These are phyloP conservation scores for Syngnathus scovelli DNA, from an alignment of 2,113 vertebrate species.

Conservation along the genomic window DNA sequence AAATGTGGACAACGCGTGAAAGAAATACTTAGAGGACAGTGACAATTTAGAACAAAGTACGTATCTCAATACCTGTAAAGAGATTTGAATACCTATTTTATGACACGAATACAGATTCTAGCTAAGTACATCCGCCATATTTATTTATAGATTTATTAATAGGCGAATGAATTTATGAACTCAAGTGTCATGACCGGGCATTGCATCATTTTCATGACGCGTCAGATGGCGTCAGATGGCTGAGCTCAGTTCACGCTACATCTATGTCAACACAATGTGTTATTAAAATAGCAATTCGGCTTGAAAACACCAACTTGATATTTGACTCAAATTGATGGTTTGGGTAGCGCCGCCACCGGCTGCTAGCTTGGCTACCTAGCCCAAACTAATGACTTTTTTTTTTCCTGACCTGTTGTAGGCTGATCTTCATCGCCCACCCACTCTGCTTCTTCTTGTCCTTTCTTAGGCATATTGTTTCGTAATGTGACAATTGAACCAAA, in stretches of 20 bases:
- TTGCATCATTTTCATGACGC: too few species aligned
- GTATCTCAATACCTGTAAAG: not conserved
- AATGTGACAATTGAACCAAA: not conserved
- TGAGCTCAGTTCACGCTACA: too few species aligned
- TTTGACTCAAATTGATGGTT: not conserved
- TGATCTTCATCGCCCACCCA: conserved; percentile 68
- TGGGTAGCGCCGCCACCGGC: fast-evolving
- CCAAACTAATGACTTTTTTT: not conserved
- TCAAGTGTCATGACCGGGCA: too few species aligned
- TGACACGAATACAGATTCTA: too few species aligned
- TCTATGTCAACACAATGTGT: too few species aligned
- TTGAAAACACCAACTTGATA: fast-evolving
- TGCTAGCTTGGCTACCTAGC: conserved; percentile 19
- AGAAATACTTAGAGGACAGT: not conserved
- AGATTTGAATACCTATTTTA: not conserved
- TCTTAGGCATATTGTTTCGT: conserved; percentile 64
- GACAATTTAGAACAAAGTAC: not conserved
- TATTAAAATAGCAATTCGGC: too few species aligned
- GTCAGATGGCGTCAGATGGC: too few species aligned
- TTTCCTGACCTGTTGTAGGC: conserved; percentile 42
- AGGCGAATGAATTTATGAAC: too few species aligned
- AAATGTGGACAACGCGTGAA: not conserved
- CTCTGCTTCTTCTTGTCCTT: conserved; percentile 65
- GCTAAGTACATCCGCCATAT: too few species aligned
- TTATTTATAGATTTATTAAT: too few species aligned